Conservation (phyloP, 1,140 invertebrate species). For the Drosophila kikkawai region DNA sequence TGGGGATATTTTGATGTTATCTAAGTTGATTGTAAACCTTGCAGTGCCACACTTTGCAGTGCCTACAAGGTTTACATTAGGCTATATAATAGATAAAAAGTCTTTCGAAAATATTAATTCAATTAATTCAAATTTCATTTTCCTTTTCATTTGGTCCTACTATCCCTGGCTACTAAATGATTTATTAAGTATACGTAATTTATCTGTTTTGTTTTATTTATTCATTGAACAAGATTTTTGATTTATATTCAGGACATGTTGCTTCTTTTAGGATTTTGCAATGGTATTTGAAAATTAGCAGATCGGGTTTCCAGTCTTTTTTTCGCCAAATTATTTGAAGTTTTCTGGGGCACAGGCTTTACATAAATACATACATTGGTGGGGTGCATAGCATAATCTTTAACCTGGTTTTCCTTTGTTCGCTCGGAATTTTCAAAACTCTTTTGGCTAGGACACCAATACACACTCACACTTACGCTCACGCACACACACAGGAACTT, state of each 20-base stretch:
- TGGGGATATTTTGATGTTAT: too few relatives aligned
- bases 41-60: too few relatives aligned
- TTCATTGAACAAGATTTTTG: too few relatives aligned
- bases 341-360: constrained; percentile 21
- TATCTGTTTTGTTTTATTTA: too few relatives aligned
- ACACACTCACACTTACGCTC: not conserved
- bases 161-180: too few relatives aligned
- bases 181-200: too few relatives aligned
- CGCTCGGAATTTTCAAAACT: constrained; percentile 27
- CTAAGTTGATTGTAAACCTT: too few relatives aligned
- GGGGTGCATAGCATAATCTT: constrained; percentile 33
- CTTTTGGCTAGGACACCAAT: constrained; percentile 6
- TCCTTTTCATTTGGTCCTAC: too few relatives aligned
- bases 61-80: too few relatives aligned
- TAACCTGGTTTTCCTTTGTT: constrained; percentile 43
- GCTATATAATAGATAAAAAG: too few relatives aligned
- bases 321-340: not conserved
- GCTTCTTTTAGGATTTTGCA: not conserved
- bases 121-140: too few relatives aligned
- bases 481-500: constrained; percentile 1
- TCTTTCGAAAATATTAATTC: not conserved
- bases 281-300: not conserved
- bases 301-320: not conserved
- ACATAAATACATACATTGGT: not conserved
- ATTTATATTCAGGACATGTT: too few relatives aligned